phyloP scores from a whole-genome alignment of 2,113 vertebrate genomes.

The Epinephelus moara region DNA sequence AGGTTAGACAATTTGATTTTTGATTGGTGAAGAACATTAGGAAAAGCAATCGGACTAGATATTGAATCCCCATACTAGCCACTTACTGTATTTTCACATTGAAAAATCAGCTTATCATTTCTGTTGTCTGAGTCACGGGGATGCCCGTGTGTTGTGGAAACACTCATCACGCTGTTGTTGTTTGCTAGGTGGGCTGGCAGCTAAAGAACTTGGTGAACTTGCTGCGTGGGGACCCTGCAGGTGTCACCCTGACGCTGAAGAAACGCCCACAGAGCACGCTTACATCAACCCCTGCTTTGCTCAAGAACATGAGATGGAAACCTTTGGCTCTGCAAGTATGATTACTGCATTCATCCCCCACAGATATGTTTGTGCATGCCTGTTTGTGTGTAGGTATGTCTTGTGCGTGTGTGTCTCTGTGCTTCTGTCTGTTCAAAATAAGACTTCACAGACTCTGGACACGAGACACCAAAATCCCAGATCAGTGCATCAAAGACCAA shows the following conservation, averaged over 20 bases:
- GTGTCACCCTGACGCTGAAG: slow-evolving; percentile 85
- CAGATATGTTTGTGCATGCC: slow-evolving; percentile 1
- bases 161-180: neutral
- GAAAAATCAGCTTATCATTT: neutral
- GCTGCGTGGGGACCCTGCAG: slow-evolving; percentile 84
- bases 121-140: slow-evolving; percentile 3
- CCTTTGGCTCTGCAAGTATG: slow-evolving; percentile 86
- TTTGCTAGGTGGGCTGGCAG: slow-evolving; percentile 86
- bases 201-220: slow-evolving; percentile 86
- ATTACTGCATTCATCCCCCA: slow-evolving; percentile 20
- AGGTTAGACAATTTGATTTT: too few species aligned
- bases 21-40: too few species aligned
- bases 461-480: neutral
- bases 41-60: too few species aligned
- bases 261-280: slow-evolving; percentile 88
- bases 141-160: slow-evolving; percentile 19
- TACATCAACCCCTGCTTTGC: slow-evolving; percentile 85
- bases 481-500: neutral
- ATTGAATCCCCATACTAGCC: neutral
- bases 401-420: slow-evolving; percentile 47
- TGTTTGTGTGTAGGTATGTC: slow-evolving; percentile 28
- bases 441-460: slow-evolving; percentile 19
- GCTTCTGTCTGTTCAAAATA: slow-evolving; percentile 23
- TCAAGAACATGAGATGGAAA: slow-evolving; percentile 89
- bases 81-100: neutral